These are phyloP conservation scores for Synanthedon tipuliformis DNA, from an alignment of 2,888 invertebrate genomes.

Conservation along the genomic window DNA sequence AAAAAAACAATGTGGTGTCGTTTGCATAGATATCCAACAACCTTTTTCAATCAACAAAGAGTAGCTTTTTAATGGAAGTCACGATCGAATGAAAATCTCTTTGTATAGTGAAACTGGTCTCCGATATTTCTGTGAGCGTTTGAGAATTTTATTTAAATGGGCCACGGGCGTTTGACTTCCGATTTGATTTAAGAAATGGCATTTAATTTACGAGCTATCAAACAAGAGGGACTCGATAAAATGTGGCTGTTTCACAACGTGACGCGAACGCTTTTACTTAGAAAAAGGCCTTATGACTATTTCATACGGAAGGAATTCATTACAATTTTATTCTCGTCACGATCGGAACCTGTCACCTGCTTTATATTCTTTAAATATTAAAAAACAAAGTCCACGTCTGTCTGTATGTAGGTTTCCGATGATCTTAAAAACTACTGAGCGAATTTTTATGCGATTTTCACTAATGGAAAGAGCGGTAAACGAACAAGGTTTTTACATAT, in stretches of 20 bases:
- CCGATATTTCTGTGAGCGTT: conserved; percentile 11
- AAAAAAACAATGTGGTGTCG: neutral
- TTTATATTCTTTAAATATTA: no score
- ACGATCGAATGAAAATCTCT: conserved; percentile 2
- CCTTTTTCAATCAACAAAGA: neutral
- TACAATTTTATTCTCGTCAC: neutral
- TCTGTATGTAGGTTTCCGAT: no score
- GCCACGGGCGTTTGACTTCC: neutral
- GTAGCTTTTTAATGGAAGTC: neutral
- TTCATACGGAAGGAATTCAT: neutral
- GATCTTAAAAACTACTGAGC: no score
- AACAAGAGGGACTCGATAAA: neutral
- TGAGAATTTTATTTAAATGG: conserved; percentile 3
- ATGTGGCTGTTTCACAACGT: neutral
- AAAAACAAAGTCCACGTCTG: no score
- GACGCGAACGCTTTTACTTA: neutral
- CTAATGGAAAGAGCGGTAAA: no score
- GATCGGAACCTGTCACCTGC: neutral
- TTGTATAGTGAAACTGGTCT: conserved; percentile 6
- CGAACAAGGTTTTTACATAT: no score
- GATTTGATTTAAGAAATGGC: neutral
- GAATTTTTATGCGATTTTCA: no score
- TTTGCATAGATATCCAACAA: neutral
- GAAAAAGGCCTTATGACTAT: neutral
- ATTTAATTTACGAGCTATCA: neutral